Evolutionary conservation across 1,140 invertebrate genomes (phyloP), one percentile per base, ranked within the genome.

Genomic region (Laodelphax striatellus): DNA sequence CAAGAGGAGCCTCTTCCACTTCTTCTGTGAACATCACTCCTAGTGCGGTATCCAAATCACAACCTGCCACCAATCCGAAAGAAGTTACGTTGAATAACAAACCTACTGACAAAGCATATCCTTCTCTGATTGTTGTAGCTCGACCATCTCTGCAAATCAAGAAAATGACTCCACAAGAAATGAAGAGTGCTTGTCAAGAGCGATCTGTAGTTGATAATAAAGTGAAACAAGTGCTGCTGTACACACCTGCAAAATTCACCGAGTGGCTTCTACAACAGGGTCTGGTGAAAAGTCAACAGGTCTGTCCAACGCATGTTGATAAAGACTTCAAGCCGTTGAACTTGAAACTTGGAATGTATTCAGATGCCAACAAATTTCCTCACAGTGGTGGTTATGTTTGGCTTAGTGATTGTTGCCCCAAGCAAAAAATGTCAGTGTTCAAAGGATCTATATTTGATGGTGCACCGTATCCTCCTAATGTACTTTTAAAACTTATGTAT

Each of bases 351-450:
- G 85, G 85, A 31, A 88, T 90, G 80, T 91, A 90, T 68, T 89
- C 85, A 10, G 89, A 93, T 70, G 82, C 82, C 2, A 80, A 82
- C 1, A 90, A 88, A 64, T 90, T 90, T 70, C 88, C 87, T 0
- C 87, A 85, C 70, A 90, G 87, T 0, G 90, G 88, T 13, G 90
- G 90, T n/a, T 92, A 92, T 68, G 88, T 94, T 1, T 92, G 89
- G 90, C 88, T 92, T 63, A 85, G 84, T 1, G 84, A 86, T 54
- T 92, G 88, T 70, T 92, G 89, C 69, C 84, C 86, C 0, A 84
- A 85, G 21, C 81, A 83, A 55, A 90, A 87, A 65, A 82, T 92
- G 1, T 92, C 90, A 0, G 87, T 92, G 0, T 94, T 90, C 69
- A 83, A 80, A 62, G 87, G 88, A 19, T 94, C 90, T 0, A 81